These are phyloP conservation scores for Drosophila mayaguana DNA, from an alignment of 2,888 invertebrate species.

Conservation along the genomic window DNA sequence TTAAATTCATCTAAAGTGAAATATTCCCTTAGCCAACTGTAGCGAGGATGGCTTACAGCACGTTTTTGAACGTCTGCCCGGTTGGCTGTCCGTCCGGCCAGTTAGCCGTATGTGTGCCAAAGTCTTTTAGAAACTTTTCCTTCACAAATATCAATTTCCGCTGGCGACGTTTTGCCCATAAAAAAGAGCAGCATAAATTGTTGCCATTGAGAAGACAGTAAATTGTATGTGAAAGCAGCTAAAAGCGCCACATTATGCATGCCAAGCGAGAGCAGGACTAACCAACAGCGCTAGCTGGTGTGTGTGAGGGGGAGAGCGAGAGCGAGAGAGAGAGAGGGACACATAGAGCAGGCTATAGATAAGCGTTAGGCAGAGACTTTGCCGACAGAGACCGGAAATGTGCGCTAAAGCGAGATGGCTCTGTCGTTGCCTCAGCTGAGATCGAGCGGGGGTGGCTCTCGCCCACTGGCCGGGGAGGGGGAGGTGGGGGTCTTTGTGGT, in stretches of 20 bases:
- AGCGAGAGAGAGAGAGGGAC: not conserved
- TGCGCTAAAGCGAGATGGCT: constrained; percentile 77
- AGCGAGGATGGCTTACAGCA: not conserved
- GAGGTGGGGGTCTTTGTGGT: not conserved
- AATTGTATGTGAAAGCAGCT: constrained; percentile 80
- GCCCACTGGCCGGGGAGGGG: not conserved
- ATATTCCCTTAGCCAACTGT: not conserved
- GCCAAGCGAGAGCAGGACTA: constrained; percentile 32
- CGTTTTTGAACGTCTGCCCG: not conserved
- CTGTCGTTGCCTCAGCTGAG: constrained; percentile 45
- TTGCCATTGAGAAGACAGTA: constrained; percentile 77
- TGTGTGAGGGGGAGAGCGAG: not conserved
- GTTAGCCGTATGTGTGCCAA: constrained; percentile 55
- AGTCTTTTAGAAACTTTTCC: constrained; percentile 64
- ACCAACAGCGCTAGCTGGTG: not conserved
- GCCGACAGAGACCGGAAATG: constrained; percentile 60
- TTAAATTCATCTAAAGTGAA: no score
- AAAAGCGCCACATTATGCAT: constrained; percentile 69
- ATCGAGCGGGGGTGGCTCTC: not conserved
- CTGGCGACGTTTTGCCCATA: constrained; percentile 73
- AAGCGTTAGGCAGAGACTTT: constrained; percentile 39
- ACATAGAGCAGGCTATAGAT: constrained; percentile 25
- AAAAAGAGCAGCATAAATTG: constrained; percentile 71
- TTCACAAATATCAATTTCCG: constrained; percentile 81
- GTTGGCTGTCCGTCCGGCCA: not conserved